Conservation (phyloP, 2,113 vertebrate species). For the Lipophrys pholis region DNA sequence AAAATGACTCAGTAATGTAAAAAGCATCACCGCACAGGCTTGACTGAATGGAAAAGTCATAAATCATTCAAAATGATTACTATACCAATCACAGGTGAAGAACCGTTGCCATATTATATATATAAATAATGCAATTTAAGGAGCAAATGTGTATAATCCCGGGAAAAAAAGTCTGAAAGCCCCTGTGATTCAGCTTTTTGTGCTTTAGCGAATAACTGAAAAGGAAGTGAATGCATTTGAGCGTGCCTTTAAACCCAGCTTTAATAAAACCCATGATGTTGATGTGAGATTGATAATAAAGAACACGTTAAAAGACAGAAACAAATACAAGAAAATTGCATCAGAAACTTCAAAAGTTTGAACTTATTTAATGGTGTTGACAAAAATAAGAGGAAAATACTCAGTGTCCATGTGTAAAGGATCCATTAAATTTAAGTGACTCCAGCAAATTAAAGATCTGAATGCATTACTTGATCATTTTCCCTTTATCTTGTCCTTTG, state of each 20-base stretch:
- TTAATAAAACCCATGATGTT: not conserved
- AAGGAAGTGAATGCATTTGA: not conserved
- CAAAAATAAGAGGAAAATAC: constrained; percentile 73
- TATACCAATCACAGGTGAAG: constrained; percentile 40
- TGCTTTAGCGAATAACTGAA: not conserved
- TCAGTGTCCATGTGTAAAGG: constrained; percentile 67
- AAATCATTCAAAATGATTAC: constrained; percentile 53
- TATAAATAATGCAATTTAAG: constrained; percentile 52
- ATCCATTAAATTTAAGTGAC: constrained; percentile 61
- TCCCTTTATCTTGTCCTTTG: constrained; percentile 57
- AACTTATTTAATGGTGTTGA: constrained; percentile 61
- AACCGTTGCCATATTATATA: constrained; percentile 23
- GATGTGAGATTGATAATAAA: not conserved
- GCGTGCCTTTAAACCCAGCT: not conserved
- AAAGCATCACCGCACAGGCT: constrained; percentile 48
- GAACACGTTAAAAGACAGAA: not conserved
- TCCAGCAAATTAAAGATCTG: constrained; percentile 57
- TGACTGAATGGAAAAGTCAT: constrained; percentile 46
- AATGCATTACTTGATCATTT: constrained; percentile 34
- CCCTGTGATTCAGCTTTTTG: constrained; percentile 3
- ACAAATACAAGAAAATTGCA: constrained; percentile 2
- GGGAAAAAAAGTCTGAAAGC: not conserved
- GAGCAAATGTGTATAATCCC: constrained; percentile 12
- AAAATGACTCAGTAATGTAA: constrained; percentile 66
- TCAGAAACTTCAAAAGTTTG: constrained; percentile 49